Base-by-base conservation (phyloP, 2,888 invertebrate genomes). In the Anodontia alba region DNA sequence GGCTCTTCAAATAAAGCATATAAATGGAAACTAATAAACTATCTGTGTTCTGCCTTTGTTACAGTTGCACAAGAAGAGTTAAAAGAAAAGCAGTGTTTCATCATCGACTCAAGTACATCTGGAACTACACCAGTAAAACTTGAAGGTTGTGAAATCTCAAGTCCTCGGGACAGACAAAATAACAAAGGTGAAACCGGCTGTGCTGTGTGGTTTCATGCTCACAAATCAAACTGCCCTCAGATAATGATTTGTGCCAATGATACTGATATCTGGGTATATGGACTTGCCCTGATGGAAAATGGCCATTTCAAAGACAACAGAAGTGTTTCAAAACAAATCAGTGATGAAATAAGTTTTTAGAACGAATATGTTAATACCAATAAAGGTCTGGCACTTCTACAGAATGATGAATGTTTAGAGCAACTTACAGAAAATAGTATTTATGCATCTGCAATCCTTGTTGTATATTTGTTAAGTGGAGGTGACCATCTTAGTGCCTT, bases 191-290 rank as follows among this genome's bases (percentile, higher is more conserved):
- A 57, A 57, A 26, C 57, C 15, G 57, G 26, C 15, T 26, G 23
- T 57, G 57, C 57, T 57, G 57, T 57, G 10, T 57, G 57, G 29
- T 57, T 57, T 57, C 57, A 57, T 57, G 57, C 57, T 7, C 57
- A 57, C 15, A 29, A 8, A 29, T 57, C 57, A 7, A 29, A 57
- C 26, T 57, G 57, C 23, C 29, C 57, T 26, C 29, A 26, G 29
- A 57, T 57, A 23, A 57, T 57, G 1, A 57, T 26, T 57, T 57
- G 57, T 57, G 57, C 57, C 3, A 57, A 57, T 57, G 57, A 57
- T 26, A 57, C 57, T 29, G 57, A 57, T 8, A 57, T 57, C 5
- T 57, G 57, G 57, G 57, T 57, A 57, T 57, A 57, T 57, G 57
- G 57, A 5, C 23, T 57, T 57, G 57, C 57, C 7, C 29, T 57